Base-by-base conservation (phyloP, 1,140 invertebrate species). In the Trachelipus rathkii region DNA sequence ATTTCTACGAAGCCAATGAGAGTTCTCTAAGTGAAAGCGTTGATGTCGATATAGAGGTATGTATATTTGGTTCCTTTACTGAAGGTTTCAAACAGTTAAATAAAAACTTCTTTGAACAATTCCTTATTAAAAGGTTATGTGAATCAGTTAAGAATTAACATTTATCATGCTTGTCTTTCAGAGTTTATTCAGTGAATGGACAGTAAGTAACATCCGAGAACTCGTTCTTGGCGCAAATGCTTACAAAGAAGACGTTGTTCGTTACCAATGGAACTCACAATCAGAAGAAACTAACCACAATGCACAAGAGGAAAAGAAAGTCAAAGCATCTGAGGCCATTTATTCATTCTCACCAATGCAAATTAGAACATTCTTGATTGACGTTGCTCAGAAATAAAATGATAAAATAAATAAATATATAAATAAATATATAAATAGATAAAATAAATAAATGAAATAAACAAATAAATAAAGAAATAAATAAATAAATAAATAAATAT, bases 1-100 rank as follows among this genome's bases (percentile, higher is more conserved):
- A 75, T 60, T 68, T 75, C 53, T 75, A 68, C 44, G 73, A 75
- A 44, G 73, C 23, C 19, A 67, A 33, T n/a, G 73, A 75, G 44
- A 67, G 50, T 43, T 19, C 19, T 8, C 4, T 15, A 21, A 75
- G 73, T 23, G 73, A 46, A 3, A 60, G 46, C 23, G 50, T 68
- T 13, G 24, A 46, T n/a, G 60, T 75, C 10, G 60, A 75, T 33
- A 2, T 75, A 11, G 15, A 75, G 73, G 73, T 68, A 3, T 10
- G 10, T 33, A 33, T 3, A 33, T 33, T 72, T 10, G 33, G 1
- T 33, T 33, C 6, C 33, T 33, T 33, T 33, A 33, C 33, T 3
- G 6, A 33, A 33, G 33, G 6, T 6, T 33, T 33, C 6, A 33
- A 33, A 33, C 6, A 33, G 6, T 33, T 33, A 3, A 33, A 33